phyloP scores from a whole-genome alignment of 2,113 vertebrate species.

The Ictidomys tridecemlineatus region DNA sequence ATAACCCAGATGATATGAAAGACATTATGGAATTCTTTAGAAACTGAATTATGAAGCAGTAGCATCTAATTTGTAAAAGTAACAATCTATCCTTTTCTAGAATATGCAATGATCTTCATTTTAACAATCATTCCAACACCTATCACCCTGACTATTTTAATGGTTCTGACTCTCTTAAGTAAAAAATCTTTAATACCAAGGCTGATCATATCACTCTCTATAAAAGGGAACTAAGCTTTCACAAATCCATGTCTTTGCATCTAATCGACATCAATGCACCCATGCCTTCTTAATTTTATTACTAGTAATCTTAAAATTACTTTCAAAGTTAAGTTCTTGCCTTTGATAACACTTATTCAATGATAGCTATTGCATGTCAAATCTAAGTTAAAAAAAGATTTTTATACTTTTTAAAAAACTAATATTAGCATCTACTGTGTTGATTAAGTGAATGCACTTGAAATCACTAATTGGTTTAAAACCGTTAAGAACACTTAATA shows the following conservation, averaged over 20 bases:
- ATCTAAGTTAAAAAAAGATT: conserved; percentile 40
- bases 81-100: neutral
- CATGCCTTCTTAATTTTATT: neutral
- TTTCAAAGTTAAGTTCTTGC: neutral
- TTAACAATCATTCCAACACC: neutral
- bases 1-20: conserved; percentile 35
- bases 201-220: neutral
- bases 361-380: neutral
- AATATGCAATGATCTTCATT: neutral
- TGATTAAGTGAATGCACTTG: neutral
- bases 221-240: neutral
- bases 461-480: conserved; percentile 55
- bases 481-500: neutral
- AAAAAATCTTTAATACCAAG: neutral
- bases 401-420: conserved; percentile 22
- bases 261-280: neutral
- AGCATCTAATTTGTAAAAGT: neutral
- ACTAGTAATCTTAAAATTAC: conserved; percentile 2
- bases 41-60: neutral
- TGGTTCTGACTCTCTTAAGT: neutral
- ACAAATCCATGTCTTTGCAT: neutral
- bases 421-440: neutral
- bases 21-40: neutral
- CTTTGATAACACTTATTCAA: neutral
- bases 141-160: neutral